Evolutionary conservation across 2,888 invertebrate species (phyloP).

Genomic region (Sphecodes monilicornis): DNA sequence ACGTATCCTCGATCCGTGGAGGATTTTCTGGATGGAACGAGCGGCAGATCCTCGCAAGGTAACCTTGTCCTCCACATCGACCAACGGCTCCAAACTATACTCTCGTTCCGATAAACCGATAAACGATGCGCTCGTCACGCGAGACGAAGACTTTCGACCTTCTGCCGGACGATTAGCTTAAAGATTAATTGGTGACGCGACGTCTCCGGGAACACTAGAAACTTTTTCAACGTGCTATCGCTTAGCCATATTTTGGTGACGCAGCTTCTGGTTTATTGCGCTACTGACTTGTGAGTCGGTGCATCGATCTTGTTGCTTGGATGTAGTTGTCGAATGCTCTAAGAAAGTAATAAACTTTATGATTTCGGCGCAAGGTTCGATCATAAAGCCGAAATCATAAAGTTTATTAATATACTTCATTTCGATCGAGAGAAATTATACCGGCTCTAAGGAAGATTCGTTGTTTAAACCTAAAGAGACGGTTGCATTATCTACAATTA

Average conservation of each 20-base stretch:
- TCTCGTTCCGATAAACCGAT: background rate
- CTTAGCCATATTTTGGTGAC: background rate
- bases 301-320: background rate
- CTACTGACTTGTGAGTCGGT: background rate
- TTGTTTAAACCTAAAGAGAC: no score
- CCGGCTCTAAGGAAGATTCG: no score
- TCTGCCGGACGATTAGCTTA: constrained; percentile 22
- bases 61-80: background rate
- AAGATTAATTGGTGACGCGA: constrained; percentile 17
- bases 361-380: no score
- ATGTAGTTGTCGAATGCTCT: no score
- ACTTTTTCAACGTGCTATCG: constrained; percentile 7
- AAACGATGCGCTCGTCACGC: background rate
- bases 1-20: constrained; percentile 5
- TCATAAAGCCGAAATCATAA: no score
- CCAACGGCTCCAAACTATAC: background rate
- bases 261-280: background rate
- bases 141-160: constrained; percentile 15
- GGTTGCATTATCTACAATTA: no score
- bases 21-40: constrained; percentile 15
- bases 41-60: constrained; percentile 13
- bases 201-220: constrained; percentile 40
- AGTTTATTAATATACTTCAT: no score
- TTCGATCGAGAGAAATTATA: no score
- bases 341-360: no score